Base-by-base conservation (phyloP, 2,113 vertebrate species). In the Cynopterus brachyotis region DNA sequence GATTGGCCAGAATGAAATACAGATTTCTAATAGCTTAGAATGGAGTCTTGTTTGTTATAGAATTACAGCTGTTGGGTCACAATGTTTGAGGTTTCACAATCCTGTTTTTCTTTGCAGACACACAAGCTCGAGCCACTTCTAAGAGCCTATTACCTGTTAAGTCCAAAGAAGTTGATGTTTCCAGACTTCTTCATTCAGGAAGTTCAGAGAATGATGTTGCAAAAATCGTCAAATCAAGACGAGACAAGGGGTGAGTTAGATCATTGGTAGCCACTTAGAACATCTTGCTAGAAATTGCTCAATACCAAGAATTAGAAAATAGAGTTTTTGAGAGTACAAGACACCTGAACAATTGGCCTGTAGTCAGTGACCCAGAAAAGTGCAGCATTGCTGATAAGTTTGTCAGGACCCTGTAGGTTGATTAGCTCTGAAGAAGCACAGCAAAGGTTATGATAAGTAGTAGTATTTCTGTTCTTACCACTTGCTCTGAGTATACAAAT, bases 141-240 rank as follows among this genome's bases (percentile, higher is more conserved):
- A 98, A 98, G 97, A 98, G 96, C 76, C 96, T 97, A 0, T 87
- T 96, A 5, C 69, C 89, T 24, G 55, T 91, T 84, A 98, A 97
- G 81, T 37, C 86, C 84, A 90, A 93, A 88, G 98, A 98, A 19
- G 16, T 91, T 0, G 96, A 98, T 35, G 83, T 92, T 88, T 94
- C 37, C 80, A 96, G 85, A 83, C 80, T 91, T 53, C 97, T 97
- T 37, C 76, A 82, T 88, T 96, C 97, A n/a, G 97, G 75, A 8
- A 0, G 86, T 80, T 91, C 97, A 57, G 97, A 75, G 0, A 91
- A 94, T 35, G 94, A 96, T 53, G 47, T 96, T 69, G 95, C 95
- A 62, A 98, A 98, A 97, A 95, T 80, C 55, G 75, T 94, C 86
- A 98, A 96, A 50, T 86, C 92, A 22, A 96, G 98, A 98, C 98